Conservation (phyloP, 2,888 invertebrate species). For the Campoplex nolae region DNA sequence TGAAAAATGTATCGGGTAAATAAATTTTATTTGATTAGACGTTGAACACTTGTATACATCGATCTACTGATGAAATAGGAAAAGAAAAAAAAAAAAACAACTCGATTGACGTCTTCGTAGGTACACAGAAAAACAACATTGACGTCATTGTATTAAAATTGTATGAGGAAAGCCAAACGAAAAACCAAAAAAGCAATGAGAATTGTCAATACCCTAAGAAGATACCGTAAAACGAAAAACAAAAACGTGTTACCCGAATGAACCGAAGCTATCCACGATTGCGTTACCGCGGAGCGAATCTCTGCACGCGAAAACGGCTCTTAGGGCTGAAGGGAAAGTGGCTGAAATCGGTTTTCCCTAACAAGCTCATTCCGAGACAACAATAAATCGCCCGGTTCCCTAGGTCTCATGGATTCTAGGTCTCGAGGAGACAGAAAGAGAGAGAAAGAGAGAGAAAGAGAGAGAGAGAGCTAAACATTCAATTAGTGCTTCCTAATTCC, state of each 20-base stretch:
- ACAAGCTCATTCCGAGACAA: slow-evolving; percentile 56
- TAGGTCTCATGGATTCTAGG: slow-evolving; percentile 17
- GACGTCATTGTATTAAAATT: not conserved
- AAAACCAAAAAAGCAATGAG: not conserved
- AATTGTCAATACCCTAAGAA: too few relatives aligned
- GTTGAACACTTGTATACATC: not conserved
- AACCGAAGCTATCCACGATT: too few relatives aligned
- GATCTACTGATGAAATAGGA: not conserved
- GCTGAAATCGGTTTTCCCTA: slow-evolving; percentile 20
- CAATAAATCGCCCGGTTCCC: slow-evolving; percentile 77
- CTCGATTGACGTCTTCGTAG: not conserved
- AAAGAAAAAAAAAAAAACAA: not conserved
- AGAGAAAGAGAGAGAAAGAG: slow-evolving; percentile 62
- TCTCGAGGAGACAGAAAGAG: slow-evolving; percentile 9
- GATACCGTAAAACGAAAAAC: too few relatives aligned
- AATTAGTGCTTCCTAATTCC: slow-evolving; percentile 84
- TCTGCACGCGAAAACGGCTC: not conserved
- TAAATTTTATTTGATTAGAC: not conserved
- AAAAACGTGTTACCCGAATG: too few relatives aligned
- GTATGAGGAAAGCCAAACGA: not conserved
- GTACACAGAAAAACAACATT: not conserved
- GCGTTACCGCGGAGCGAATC: not conserved
- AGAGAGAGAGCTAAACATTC: slow-evolving; percentile 81
- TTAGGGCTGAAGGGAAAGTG: not conserved
- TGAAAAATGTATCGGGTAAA: not conserved